Evolutionary conservation across 1,140 invertebrate species (phyloP), one percentile per base, ranked within the genome.

Genomic region (Berghia stephanieae): DNA sequence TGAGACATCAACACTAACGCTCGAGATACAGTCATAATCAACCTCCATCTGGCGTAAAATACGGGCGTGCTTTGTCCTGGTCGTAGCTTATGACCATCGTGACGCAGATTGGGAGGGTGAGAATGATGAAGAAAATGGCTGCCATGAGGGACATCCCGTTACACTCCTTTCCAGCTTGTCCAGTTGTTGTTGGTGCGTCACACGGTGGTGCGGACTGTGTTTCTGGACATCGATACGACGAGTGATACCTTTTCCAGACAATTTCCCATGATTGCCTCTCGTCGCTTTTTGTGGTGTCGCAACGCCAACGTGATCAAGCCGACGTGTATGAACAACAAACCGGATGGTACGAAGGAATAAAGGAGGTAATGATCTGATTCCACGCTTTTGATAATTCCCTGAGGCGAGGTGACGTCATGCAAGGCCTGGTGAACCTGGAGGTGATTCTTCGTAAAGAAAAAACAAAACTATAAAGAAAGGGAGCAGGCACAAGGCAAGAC

Each of bases 121-220:
- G 74, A 18, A 71, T 27, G 18, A 79, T 24, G 36, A 79, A 79
- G 36, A 75, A 68, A 13, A 79, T 36, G 5, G 74, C 63, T 18
- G 75, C 78, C 3, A 42, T 34, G 27, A 79, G 18, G 24, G 77
- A 27, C 78, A 79, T 79, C 34, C 70, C 31, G 73, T 71, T 21
- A 79, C 67, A 67, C 18, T 27, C 3, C 44, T 63, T 18, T 77
- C 72, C 10, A 27, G 38, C 24, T 24, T 3, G n/a, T n/a, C n/a
- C n/a, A n/a, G n/a, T 5, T 38, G 38, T 1, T 42, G 36, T 34
- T 52, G 6, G 13, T n/a, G 13, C 3, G 0, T 4, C 8, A 18
- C 24, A n/a, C 43, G 18, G 13, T 24, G 21, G 63, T 6, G 2
- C 18, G 4, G 1, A n/a, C 24, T n/a, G 31, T 6, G 1, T 44